phyloP scores from a whole-genome alignment of 1,140 invertebrate genomes.

The Leguminivora glycinivorella region DNA sequence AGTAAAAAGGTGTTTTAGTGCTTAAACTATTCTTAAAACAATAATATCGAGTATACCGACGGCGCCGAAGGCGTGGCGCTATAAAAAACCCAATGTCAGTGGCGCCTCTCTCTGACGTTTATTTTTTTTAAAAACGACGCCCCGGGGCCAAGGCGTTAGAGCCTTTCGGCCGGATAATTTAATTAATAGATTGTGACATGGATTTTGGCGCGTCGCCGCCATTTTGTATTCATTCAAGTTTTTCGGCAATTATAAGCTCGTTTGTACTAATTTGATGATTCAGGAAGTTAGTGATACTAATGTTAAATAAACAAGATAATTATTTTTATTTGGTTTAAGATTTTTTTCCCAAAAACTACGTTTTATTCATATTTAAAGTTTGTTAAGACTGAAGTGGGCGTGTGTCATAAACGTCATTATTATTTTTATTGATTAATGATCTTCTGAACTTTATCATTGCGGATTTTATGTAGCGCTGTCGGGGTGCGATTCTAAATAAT shows the following conservation, averaged over 20 bases:
- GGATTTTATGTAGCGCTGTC: too few species aligned
- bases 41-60: neutral
- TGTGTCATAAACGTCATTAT: too few species aligned
- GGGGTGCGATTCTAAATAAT: too few species aligned
- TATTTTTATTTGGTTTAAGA: neutral
- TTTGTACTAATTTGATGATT: conserved; percentile 18
- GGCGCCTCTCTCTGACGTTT: conserved; percentile 12
- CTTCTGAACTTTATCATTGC: too few species aligned
- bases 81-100: conserved; percentile 13
- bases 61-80: conserved; percentile 6
- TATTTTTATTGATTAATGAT: too few species aligned
- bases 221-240: conserved; percentile 45
- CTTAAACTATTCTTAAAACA: neutral
- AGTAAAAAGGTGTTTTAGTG: conserved; percentile 12
- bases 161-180: conserved; percentile 18
- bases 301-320: neutral
- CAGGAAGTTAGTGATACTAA: neutral
- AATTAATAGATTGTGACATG: conserved; percentile 29
- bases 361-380: too few species aligned
- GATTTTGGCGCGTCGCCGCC: conserved; percentile 40
- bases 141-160: conserved; percentile 22
- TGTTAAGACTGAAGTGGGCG: too few species aligned
- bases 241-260: conserved; percentile 22
- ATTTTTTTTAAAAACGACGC: conserved; percentile 15
- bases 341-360: neutral